Percentiles rank a stretch among this genome's conserved stretches.
phyloP scores from a whole-genome alignment of 2,888 invertebrate species.

The Gryllus longicercus region DNA sequence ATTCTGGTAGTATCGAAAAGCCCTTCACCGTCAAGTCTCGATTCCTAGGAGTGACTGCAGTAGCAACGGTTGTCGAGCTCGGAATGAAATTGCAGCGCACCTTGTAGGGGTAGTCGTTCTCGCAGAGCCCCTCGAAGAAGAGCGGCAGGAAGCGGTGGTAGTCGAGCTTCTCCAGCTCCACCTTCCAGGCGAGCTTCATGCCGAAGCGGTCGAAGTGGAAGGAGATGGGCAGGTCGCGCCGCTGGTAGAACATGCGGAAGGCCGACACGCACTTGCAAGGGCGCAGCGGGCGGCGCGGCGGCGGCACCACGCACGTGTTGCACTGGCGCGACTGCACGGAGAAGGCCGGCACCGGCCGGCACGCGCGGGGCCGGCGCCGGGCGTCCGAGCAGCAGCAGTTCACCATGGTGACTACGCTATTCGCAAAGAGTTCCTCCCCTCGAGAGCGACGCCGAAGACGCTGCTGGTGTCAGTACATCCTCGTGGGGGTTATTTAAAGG shows the following conservation, averaged over 20 bases:
- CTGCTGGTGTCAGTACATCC: too few species aligned
- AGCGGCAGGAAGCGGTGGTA: constrained; percentile 54
- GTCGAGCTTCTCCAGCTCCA: constrained; percentile 52
- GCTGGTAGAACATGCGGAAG: constrained; percentile 51
- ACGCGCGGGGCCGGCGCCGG: constrained; percentile 31
- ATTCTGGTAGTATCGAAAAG: too few species aligned
- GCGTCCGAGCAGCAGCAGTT: too few species aligned
- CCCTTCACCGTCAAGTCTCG: too few species aligned
- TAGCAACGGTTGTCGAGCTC: too few species aligned
- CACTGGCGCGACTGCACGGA: constrained; percentile 79
- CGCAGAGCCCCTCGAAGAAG: constrained; percentile 54
- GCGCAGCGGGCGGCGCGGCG: constrained; percentile 49
- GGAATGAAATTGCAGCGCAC: constrained; percentile 39
- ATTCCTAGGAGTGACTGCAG: too few species aligned
- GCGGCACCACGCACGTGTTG: constrained; percentile 70
- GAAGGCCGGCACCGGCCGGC: constrained; percentile 74
- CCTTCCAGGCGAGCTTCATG: constrained; percentile 53
- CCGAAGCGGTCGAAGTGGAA: constrained; percentile 51
- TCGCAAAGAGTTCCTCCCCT: too few species aligned
- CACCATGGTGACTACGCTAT: too few species aligned
- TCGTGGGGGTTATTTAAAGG: too few species aligned
- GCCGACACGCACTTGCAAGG: constrained; percentile 33
- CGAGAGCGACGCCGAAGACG: too few species aligned
- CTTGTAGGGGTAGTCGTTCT: constrained; percentile 52
- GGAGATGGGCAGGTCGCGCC: constrained; percentile 52